phyloP scores from a whole-genome alignment of 1,140 invertebrate species.

The Epicauta chinensis region DNA sequence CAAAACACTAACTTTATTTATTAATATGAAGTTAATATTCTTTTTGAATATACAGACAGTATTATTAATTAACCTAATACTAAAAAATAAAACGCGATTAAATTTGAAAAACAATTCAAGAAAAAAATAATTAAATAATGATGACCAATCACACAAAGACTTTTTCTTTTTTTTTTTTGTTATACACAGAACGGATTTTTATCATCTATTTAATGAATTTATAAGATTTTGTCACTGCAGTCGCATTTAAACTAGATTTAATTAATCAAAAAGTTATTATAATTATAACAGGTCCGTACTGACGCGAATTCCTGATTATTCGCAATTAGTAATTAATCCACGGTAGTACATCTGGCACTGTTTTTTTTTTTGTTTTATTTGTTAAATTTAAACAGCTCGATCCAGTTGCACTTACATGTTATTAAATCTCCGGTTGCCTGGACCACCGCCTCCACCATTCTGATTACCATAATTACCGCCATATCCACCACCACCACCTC shows the following conservation, averaged over 20 bases:
- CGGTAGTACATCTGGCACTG: slow-evolving; percentile 17
- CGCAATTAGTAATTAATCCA: neutral
- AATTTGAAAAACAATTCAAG: neutral
- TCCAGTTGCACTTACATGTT: slow-evolving; percentile 35
- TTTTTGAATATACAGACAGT: too few species aligned
- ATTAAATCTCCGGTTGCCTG: slow-evolving; percentile 43
- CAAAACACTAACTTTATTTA: slow-evolving; percentile 16
- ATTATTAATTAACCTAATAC: too few species aligned
- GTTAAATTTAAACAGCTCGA: slow-evolving; percentile 2
- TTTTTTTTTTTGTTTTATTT: neutral
- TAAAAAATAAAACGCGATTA: too few species aligned
- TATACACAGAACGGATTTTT: too few species aligned
- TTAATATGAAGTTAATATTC: slow-evolving; percentile 17
- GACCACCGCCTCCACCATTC: slow-evolving; percentile 47
- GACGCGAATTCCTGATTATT: neutral
- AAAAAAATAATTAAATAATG: too few species aligned
- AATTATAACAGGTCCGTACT: slow-evolving; percentile 1
- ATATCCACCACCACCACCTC: slow-evolving; percentile 43
- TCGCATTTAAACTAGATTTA: too few species aligned
- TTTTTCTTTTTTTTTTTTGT: too few species aligned
- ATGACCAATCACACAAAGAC: too few species aligned
- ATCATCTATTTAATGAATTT: too few species aligned
- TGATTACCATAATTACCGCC: slow-evolving; percentile 33
- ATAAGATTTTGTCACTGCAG: too few species aligned
- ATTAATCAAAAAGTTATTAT: neutral